Conservation (phyloP, 2,797 vertebrate species). For the Chaetodon trifasciatus region DNA sequence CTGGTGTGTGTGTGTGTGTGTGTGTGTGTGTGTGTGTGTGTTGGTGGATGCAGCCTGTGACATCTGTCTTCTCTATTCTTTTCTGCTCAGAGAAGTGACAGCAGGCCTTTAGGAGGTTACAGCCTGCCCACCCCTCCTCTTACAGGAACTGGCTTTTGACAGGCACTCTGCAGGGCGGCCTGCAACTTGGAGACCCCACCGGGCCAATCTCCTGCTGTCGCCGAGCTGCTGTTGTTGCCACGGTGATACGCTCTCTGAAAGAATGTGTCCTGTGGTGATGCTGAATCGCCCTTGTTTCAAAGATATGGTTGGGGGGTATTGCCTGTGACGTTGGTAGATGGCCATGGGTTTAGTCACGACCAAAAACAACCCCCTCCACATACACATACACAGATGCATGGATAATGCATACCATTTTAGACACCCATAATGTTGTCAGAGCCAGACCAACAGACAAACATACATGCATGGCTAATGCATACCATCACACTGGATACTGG, state of each 20-base stretch:
- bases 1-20: slow-evolving; percentile 12
- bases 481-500: slow-evolving; percentile 52
- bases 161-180: slow-evolving; percentile 65
- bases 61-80: slow-evolving; percentile 70
- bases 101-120: slow-evolving; percentile 63
- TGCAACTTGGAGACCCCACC: slow-evolving; percentile 64
- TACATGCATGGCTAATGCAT: slow-evolving; percentile 61
- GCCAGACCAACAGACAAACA: slow-evolving; percentile 49
- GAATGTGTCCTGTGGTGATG: slow-evolving; percentile 80
- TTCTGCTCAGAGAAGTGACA: slow-evolving; percentile 64
- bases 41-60: slow-evolving; percentile 26
- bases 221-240: slow-evolving; percentile 73
- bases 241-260: slow-evolving; percentile 60
- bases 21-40: slow-evolving; percentile 15
- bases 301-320: slow-evolving; percentile 64
- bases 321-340: slow-evolving; percentile 65
- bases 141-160: slow-evolving; percentile 80
- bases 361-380: slow-evolving; percentile 55
- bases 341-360: slow-evolving; percentile 74
- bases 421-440: slow-evolving; percentile 40
- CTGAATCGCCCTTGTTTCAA: slow-evolving; percentile 70
- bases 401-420: slow-evolving; percentile 56
- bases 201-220: slow-evolving; percentile 50
- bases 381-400: slow-evolving; percentile 27
- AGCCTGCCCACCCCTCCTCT: slow-evolving; percentile 54